phyloP scores from a whole-genome alignment of 1,140 invertebrate genomes.

The Penaeus indicus region DNA sequence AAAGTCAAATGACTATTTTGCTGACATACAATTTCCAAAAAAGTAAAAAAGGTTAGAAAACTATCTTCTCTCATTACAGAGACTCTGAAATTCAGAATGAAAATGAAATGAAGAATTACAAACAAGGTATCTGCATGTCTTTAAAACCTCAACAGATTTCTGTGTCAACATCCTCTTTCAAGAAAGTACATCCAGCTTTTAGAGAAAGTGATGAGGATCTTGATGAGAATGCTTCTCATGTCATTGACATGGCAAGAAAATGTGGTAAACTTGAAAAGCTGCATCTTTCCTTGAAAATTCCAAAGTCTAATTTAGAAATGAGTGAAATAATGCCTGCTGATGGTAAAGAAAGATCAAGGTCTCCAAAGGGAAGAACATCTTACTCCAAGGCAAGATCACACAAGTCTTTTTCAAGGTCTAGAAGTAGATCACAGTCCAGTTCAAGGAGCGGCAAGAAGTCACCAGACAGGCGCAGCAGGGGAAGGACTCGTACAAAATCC shows the following conservation, averaged over 20 bases:
- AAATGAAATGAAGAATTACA: conserved; percentile 50
- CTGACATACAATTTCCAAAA: too few species aligned
- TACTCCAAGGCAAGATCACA: conserved; percentile 3
- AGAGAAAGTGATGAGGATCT: conserved; percentile 49
- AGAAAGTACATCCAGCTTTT: conserved; percentile 49
- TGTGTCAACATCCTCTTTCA: conserved; percentile 2
- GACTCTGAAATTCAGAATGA: conserved; percentile 29
- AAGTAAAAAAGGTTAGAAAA: too few species aligned
- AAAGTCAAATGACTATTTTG: too few species aligned
- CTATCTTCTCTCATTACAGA: conserved; percentile 31
- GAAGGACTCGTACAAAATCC: too few species aligned
- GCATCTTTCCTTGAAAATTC: background rate
- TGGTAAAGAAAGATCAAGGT: too few species aligned
- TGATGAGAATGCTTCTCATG: conserved; percentile 17
- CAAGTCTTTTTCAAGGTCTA: background rate
- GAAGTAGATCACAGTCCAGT: background rate
- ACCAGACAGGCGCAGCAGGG: too few species aligned
- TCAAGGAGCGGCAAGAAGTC: conserved; percentile 21
- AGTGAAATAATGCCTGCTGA: too few species aligned
- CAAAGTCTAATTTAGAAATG: too few species aligned
- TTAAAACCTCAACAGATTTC: conserved; percentile 29
- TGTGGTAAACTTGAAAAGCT: background rate
- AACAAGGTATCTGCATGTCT: conserved; percentile 46
- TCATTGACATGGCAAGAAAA: background rate
- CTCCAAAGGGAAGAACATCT: too few species aligned